Evolutionary conservation across 2,888 invertebrate species (phyloP).

Genomic region (Drosophila fungiperda): DNA sequence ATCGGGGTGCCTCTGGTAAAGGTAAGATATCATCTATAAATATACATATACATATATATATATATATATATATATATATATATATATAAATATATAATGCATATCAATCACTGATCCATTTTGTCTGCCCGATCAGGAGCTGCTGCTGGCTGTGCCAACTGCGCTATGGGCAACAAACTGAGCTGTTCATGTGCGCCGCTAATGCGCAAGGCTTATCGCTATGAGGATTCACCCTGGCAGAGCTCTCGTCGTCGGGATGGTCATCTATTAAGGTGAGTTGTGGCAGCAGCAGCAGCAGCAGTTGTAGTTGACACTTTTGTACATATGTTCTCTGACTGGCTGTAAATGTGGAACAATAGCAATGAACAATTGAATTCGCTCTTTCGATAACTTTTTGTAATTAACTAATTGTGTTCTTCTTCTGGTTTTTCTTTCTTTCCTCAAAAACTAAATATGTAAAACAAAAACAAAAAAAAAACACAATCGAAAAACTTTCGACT

Average conservation of each 20-base stretch:
- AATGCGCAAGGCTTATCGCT: slow-evolving; percentile 97
- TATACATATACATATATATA: not conserved
- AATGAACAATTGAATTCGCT: slow-evolving; percentile 65
- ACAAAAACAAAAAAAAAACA: slow-evolving; percentile 23
- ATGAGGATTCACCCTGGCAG: slow-evolving; percentile 98
- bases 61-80: not conserved
- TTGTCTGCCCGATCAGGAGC: slow-evolving; percentile 72
- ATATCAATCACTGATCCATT: not conserved
- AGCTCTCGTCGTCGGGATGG: slow-evolving; percentile 93
- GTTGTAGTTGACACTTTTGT: slow-evolving; percentile 32
- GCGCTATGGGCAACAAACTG: slow-evolving; percentile 98
- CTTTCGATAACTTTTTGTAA: slow-evolving; percentile 68
- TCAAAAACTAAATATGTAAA: slow-evolving; percentile 33
- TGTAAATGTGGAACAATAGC: slow-evolving; percentile 34
- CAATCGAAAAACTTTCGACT: slow-evolving; percentile 42
- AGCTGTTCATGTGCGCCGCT: slow-evolving; percentile 98
- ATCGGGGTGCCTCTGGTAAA: slow-evolving; percentile 90
- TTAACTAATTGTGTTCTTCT: slow-evolving; percentile 72
- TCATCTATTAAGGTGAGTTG: slow-evolving; percentile 92
- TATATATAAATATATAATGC: not conserved
- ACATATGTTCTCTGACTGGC: slow-evolving; percentile 46
- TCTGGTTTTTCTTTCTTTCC: slow-evolving; percentile 72
- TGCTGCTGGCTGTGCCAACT: slow-evolving; percentile 86
- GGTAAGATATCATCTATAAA: slow-evolving; percentile 39
- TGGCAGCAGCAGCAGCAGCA: not conserved